Percentiles rank a stretch among this genome's conserved stretches.
Conservation (phyloP, 2,888 invertebrate species). For the Aethes cnicana region DNA sequence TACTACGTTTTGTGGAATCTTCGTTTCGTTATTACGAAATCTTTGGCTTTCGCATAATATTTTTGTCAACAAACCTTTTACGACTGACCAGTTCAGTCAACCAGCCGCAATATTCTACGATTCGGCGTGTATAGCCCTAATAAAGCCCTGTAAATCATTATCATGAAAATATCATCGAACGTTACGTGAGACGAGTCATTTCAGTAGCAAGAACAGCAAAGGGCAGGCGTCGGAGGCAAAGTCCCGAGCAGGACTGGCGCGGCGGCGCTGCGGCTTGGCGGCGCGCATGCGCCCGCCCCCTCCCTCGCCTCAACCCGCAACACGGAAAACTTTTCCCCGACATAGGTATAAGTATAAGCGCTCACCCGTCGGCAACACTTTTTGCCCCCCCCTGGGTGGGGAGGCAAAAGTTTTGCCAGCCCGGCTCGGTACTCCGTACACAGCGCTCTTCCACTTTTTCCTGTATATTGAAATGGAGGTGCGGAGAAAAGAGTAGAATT, state of each 20-base stretch:
- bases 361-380: constrained; percentile 81
- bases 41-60: no score
- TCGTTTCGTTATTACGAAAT: no score
- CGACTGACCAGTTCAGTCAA: no score
- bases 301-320: constrained; percentile 71
- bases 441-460: constrained; percentile 82
- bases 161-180: constrained; percentile 7
- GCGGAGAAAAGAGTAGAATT: constrained; percentile 82
- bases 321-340: constrained; percentile 82
- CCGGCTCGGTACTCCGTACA: constrained; percentile 76
- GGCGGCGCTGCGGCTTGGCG: constrained; percentile 53
- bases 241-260: constrained; percentile 73
- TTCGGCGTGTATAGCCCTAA: no score
- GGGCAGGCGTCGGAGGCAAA: constrained; percentile 50
- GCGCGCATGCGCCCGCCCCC: constrained; percentile 71
- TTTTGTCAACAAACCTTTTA: no score
- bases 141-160: constrained; percentile 15
- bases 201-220: constrained; percentile 34
- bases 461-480: constrained; percentile 83
- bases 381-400: constrained; percentile 75
- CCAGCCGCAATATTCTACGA: background rate
- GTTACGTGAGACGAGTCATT: constrained; percentile 15
- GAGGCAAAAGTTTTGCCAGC: constrained; percentile 78
- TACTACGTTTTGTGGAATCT: no score
- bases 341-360: constrained; percentile 76